phyloP scores from a whole-genome alignment of 2,113 vertebrate genomes.

The Zosterops borbonicus region DNA sequence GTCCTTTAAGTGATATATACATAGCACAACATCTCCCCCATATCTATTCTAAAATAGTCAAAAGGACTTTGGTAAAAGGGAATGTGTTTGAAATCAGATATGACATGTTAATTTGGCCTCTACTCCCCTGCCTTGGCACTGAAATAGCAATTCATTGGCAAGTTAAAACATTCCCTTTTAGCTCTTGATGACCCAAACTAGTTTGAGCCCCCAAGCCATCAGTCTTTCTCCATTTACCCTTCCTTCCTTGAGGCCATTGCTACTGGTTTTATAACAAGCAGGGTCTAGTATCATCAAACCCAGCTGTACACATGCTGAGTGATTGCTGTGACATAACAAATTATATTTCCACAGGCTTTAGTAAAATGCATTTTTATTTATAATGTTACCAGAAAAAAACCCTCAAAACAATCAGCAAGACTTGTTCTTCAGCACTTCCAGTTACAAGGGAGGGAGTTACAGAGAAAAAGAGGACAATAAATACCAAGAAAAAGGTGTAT shows the following conservation, averaged over 20 bases:
- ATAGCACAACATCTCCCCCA: not conserved
- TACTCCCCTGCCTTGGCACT: not conserved
- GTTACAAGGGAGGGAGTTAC: not conserved
- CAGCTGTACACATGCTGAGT: not conserved
- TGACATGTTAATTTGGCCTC: not conserved
- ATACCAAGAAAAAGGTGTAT: not conserved
- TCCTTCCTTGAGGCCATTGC: not conserved
- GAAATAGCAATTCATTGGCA: not conserved
- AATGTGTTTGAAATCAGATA: not conserved
- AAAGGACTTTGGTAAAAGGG: not conserved
- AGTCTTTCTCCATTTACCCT: not conserved
- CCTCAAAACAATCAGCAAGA: not conserved
- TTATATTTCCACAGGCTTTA: slow-evolving; percentile 13
- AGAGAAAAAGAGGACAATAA: not conserved
- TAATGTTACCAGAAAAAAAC: not conserved
- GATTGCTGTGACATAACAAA: slow-evolving; percentile 28
- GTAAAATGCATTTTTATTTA: slow-evolving; percentile 31
- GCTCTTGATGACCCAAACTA: not conserved
- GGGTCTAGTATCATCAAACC: not conserved
- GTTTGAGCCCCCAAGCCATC: not conserved
- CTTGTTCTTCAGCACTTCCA: not conserved
- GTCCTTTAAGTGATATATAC: not conserved
- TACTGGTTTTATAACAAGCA: slow-evolving; percentile 1
- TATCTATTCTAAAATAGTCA: not conserved
- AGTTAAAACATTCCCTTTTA: not conserved